Percentiles rank a stretch among this genome's conserved stretches.
phyloP scores from a whole-genome alignment of 1,140 invertebrate species.

The Leptinotarsa defecta region DNA sequence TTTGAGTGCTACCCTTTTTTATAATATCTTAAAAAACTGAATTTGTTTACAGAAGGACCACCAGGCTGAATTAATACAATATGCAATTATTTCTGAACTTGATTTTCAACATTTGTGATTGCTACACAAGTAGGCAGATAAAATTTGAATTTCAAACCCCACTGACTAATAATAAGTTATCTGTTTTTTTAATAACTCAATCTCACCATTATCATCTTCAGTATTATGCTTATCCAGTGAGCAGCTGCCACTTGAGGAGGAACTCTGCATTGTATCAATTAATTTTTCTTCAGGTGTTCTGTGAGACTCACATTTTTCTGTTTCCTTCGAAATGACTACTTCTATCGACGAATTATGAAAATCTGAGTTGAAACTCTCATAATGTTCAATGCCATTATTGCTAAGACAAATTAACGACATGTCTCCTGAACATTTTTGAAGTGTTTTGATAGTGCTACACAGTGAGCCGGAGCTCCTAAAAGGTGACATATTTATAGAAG shows the following conservation, averaged over 20 bases:
- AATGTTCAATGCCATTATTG: slow-evolving; percentile 12
- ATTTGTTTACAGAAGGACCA: too few species aligned
- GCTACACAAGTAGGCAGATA: too few species aligned
- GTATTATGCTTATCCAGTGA: background rate
- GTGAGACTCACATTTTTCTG: background rate
- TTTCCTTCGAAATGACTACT: background rate
- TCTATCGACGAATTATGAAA: background rate
- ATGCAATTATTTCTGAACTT: too few species aligned
- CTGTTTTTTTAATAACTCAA: too few species aligned
- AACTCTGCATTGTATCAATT: background rate
- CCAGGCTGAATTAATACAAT: too few species aligned
- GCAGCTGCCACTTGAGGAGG: background rate
- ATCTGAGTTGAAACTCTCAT: slow-evolving; percentile 6
- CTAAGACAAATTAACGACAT: background rate
- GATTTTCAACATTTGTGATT: too few species aligned
- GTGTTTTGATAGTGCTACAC: background rate
- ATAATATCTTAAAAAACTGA: too few species aligned
- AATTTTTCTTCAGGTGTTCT: background rate
- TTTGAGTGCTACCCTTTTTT: too few species aligned
- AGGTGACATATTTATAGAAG: background rate
- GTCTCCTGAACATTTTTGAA: background rate
- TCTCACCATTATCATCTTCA: background rate
- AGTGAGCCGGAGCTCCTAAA: background rate
- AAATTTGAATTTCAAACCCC: too few species aligned
- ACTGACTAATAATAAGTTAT: too few species aligned